Evolutionary conservation across 2,797 vertebrate genomes (phyloP).

Genomic region (Fistularia tabacaria): DNA sequence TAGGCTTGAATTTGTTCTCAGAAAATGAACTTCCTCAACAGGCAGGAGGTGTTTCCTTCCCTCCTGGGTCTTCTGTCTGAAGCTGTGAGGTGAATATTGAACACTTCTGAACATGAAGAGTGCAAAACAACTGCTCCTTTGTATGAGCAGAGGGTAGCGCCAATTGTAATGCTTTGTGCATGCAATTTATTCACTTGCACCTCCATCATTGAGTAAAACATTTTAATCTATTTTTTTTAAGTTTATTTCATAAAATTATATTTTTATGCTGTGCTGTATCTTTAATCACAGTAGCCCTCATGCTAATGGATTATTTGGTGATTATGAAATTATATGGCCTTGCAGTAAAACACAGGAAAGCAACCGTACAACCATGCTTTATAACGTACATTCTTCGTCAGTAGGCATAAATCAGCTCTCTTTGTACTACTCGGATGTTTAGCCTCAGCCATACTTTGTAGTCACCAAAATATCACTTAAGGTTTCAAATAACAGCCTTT

Average conservation of each 20-base stretch:
- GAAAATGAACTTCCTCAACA: slow-evolving; percentile 73
- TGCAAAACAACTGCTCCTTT: slow-evolving; percentile 74
- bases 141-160: slow-evolving; percentile 53
- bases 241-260: slow-evolving; percentile 36
- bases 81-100: slow-evolving; percentile 74
- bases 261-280: slow-evolving; percentile 11
- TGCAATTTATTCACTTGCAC: slow-evolving; percentile 53
- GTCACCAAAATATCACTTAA: slow-evolving; percentile 70
- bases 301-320: too few species aligned
- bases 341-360: too few species aligned
- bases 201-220: slow-evolving; percentile 18
- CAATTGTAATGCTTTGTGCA: slow-evolving; percentile 54
- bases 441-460: slow-evolving; percentile 47
- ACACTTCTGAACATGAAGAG: slow-evolving; percentile 63
- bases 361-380: too few species aligned
- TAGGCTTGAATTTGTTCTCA: slow-evolving; percentile 62
- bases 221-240: slow-evolving; percentile 25
- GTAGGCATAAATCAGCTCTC: slow-evolving; percentile 30
- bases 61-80: slow-evolving; percentile 61
- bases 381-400: slow-evolving; percentile 12
- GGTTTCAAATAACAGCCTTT: slow-evolving; percentile 70
- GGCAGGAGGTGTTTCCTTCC: slow-evolving; percentile 72
- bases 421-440: slow-evolving; percentile 61
- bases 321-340: too few species aligned
- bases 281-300: too few species aligned